A percentile compares a stretch with the other conserved stretches of the same genome.
Evolutionary conservation across 2,888 invertebrate genomes (phyloP).

Genomic region (Sialis lutaria): DNA sequence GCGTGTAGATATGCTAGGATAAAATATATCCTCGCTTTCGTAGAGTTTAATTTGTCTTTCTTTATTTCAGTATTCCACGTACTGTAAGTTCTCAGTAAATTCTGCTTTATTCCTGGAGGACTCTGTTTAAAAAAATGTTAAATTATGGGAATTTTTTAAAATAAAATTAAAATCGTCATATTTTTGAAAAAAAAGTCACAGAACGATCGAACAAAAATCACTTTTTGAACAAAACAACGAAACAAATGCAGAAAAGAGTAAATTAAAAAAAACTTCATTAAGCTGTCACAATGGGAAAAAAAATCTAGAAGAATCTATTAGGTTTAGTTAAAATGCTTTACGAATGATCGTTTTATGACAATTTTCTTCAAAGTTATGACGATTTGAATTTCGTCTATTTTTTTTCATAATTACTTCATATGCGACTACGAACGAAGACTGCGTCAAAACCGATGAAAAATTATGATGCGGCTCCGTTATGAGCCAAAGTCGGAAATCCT

Average conservation of each 20-base stretch:
- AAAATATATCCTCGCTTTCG: conserved; percentile 36
- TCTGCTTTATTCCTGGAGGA: conserved; percentile 72
- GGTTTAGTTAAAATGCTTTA: no score
- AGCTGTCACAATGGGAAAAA: no score
- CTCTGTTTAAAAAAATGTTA: conserved; percentile 27
- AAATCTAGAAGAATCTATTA: no score
- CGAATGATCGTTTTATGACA: no score
- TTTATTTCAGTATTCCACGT: conserved; percentile 36
- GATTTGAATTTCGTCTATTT: no score
- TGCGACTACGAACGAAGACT: conserved; percentile 62
- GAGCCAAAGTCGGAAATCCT: conserved; percentile 63
- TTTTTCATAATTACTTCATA: conserved; percentile 35
- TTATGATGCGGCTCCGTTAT: conserved; percentile 65
- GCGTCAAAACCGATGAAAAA: conserved; percentile 58
- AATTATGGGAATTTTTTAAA: neutral
- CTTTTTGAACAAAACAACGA: no score
- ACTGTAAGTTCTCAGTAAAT: conserved; percentile 55
- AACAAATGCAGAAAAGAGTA: no score
- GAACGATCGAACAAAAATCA: no score
- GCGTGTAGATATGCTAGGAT: conserved; percentile 80
- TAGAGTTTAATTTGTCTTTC: conserved; percentile 13
- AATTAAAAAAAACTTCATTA: no score
- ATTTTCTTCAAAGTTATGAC: no score
- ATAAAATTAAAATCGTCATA: no score
- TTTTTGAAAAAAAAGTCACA: no score